Base-by-base conservation (phyloP, 2,113 vertebrate species). In the Laticauda colubrina region DNA sequence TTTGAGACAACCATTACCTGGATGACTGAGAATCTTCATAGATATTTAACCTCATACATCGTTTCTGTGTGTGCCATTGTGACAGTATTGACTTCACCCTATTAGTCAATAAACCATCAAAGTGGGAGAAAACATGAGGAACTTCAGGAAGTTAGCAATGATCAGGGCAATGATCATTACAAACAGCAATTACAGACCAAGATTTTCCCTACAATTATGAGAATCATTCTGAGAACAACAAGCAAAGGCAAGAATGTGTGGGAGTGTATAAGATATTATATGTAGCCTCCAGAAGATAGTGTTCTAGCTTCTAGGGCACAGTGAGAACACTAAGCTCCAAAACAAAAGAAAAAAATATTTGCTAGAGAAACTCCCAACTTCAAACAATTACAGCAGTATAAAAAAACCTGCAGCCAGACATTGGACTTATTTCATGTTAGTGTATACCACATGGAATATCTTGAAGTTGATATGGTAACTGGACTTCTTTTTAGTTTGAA, bases 241-340 rank as follows among this genome's bases (percentile, higher is more conserved):
- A 89, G 69, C 88, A 89, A 89, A 53, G 69, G 69, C 92, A 93
- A 39, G 39, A 89, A 89, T 85, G 39, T 89, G 29, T 55, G 88
- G 64, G 88, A 89, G 88, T 51, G 4, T 53, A 51, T 45, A 12
- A 92, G 51, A 55, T 64, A 92, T 92, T 88, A 91, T 29, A 85
- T 2, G 34, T 89, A 43, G 59, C 12, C 69, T 59, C 54, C 12
- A 51, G 92, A 85, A 92, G 92, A 85, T 45, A 34, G 54, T 57
- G 88, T 85, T 93, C 88, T 91, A 56, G 26, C 26, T 91, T 87
- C 55, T 85, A 15, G 51, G 69, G 88, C 69, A 85, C 85, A 29
- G 69, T 93, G 87, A 85, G 92, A 93, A 93, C 88, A 86, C 45
- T 24, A 29, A 51, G 88, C 92, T 93, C 75, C 69, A 51, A 93